Conservation (phyloP, 2,113 vertebrate genomes). For the Phylloscopus whistleri region DNA sequence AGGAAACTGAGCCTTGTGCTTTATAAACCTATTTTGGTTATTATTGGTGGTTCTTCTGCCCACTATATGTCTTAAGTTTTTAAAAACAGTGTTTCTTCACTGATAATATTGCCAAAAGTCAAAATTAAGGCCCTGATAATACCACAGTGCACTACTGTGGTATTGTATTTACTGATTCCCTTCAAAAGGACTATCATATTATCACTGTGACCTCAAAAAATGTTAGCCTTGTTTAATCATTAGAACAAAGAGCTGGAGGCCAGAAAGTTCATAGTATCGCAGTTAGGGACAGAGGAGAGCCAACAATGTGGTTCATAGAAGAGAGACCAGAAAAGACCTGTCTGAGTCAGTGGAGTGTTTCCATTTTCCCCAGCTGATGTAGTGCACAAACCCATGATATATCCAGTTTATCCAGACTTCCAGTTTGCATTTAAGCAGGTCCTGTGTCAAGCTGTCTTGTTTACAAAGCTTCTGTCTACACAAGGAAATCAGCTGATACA, state of each 20-base stretch:
- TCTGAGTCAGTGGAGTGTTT: background rate
- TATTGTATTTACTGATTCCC: background rate
- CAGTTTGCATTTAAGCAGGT: background rate
- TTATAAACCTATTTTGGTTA: background rate
- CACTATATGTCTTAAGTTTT: background rate
- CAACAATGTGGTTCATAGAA: background rate
- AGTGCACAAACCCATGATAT: background rate
- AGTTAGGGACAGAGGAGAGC: background rate
- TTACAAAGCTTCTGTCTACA: background rate
- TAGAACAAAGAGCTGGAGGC: constrained; percentile 14
- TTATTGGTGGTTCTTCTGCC: background rate
- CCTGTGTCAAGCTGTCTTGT: background rate
- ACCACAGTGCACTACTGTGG: background rate
- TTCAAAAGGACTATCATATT: constrained; percentile 45
- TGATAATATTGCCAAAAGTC: background rate
- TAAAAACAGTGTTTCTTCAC: background rate
- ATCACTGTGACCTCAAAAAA: constrained; percentile 20
- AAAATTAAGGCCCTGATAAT: background rate
- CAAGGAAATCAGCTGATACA: background rate
- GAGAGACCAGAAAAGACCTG: background rate
- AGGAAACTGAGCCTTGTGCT: background rate
- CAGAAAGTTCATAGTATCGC: constrained; percentile 4
- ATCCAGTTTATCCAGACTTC: background rate
- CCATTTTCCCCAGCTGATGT: background rate
- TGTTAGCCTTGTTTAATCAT: constrained; percentile 22